phyloP scores from a whole-genome alignment of 2,888 invertebrate genomes.

The Tupiocoris notatus region DNA sequence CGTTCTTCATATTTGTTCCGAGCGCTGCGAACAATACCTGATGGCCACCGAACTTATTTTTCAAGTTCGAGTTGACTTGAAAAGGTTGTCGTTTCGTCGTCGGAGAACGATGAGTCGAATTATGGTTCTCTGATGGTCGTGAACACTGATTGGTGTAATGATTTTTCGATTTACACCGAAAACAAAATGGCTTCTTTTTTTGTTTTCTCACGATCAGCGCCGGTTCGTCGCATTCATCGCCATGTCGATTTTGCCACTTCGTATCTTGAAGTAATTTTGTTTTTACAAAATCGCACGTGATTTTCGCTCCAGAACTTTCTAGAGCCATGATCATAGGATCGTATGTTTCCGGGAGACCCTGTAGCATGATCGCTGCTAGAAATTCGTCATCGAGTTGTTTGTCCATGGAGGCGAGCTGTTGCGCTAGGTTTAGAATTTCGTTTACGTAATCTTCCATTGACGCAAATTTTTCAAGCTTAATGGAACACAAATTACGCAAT shows the following conservation, averaged over 20 bases:
- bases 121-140: neutral
- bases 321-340: conserved; percentile 13
- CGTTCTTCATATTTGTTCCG: too few relatives aligned
- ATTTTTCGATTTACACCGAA: neutral
- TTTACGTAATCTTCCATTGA: conserved; percentile 7
- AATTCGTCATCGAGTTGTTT: conserved; percentile 8
- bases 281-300: neutral
- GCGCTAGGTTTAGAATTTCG: neutral
- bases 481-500: neutral
- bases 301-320: neutral
- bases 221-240: neutral
- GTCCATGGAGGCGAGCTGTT: neutral
- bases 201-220: neutral
- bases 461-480: neutral
- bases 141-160: neutral
- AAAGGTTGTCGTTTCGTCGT: too few relatives aligned
- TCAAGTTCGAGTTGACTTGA: too few relatives aligned
- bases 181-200: too few relatives aligned
- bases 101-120: neutral
- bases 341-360: neutral
- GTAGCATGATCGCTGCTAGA: conserved; percentile 11
- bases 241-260: neutral
- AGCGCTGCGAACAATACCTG: too few relatives aligned
- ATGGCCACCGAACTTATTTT: too few relatives aligned
- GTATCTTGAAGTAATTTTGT: conserved; percentile 2